These are phyloP conservation scores for Penaeus chinensis DNA, from an alignment of 1,140 invertebrate genomes.

Conservation along the genomic window DNA sequence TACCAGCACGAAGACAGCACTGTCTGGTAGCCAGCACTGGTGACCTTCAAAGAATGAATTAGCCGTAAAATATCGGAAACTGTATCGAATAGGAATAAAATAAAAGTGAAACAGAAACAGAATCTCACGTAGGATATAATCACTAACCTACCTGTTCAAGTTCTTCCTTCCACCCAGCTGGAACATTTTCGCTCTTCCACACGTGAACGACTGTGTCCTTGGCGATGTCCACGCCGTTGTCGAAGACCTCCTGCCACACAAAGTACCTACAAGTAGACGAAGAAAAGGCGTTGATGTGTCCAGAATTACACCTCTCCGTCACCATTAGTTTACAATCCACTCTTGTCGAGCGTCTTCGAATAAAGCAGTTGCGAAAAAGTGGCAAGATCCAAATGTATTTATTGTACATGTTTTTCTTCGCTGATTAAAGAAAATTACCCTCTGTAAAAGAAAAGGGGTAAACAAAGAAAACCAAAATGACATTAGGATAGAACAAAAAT, in stretches of 20 bases:
- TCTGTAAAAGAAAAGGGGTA: neutral
- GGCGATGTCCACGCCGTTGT: conserved; percentile 78
- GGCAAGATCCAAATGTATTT: no score
- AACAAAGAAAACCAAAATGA: neutral
- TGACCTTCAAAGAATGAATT: conserved; percentile 10
- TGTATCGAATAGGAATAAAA: neutral
- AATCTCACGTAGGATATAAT: neutral
- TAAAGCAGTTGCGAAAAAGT: no score
- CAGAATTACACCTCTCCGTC: no score
- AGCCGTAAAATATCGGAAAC: neutral
- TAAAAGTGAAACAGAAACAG: neutral
- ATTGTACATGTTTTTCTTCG: no score
- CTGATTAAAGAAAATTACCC: neutral
- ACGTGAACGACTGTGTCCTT: conserved; percentile 78
- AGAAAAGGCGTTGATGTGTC: neutral
- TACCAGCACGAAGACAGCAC: conserved; percentile 88
- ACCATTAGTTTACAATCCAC: no score
- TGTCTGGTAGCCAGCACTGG: conserved; percentile 1
- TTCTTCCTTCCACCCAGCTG: conserved; percentile 5
- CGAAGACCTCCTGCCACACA: conserved; percentile 94
- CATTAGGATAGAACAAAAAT: neutral
- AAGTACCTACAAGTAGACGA: conserved; percentile 71
- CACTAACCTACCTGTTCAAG: neutral
- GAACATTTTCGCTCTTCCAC: conserved; percentile 36
- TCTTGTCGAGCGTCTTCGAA: no score